Evolutionary conservation across 2,888 invertebrate species (phyloP).

Genomic region (Drosophila nr. medialis): DNA sequence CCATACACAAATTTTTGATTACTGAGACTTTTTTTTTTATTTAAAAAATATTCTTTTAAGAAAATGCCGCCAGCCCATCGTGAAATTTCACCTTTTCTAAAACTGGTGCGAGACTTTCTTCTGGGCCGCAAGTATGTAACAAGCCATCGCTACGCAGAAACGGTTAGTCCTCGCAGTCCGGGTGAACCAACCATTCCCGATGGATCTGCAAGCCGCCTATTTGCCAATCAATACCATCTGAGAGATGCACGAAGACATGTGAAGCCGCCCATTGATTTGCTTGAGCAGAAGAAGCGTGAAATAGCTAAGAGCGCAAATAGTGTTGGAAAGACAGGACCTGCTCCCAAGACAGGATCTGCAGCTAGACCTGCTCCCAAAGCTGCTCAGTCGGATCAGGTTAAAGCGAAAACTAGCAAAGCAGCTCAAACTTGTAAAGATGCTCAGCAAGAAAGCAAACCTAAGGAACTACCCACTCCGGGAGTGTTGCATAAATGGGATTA

Average conservation of each 20-base stretch:
- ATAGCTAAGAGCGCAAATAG: neutral
- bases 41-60: neutral
- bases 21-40: neutral
- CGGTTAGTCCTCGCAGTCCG: conserved; percentile 23
- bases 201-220: conserved; percentile 1
- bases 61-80: conserved; percentile 56
- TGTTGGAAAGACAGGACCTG: conserved; percentile 6
- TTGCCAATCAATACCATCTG: conserved; percentile 34
- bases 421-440: neutral
- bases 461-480: conserved; percentile 29
- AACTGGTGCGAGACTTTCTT: conserved; percentile 57
- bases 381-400: neutral
- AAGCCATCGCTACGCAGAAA: conserved; percentile 44
- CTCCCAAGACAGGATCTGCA: neutral
- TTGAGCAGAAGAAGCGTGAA: conserved; percentile 35
- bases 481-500: conserved; percentile 42
- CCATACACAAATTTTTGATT: neutral
- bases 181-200: conserved; percentile 9
- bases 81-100: conserved; percentile 56
- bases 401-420: neutral
- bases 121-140: conserved; percentile 57
- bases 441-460: neutral
- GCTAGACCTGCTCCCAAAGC: neutral
- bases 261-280: conserved; percentile 50
- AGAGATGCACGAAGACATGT: conserved; percentile 51